Base-by-base conservation (phyloP, 2,797 vertebrate species). In the Cirrhinus mrigala region DNA sequence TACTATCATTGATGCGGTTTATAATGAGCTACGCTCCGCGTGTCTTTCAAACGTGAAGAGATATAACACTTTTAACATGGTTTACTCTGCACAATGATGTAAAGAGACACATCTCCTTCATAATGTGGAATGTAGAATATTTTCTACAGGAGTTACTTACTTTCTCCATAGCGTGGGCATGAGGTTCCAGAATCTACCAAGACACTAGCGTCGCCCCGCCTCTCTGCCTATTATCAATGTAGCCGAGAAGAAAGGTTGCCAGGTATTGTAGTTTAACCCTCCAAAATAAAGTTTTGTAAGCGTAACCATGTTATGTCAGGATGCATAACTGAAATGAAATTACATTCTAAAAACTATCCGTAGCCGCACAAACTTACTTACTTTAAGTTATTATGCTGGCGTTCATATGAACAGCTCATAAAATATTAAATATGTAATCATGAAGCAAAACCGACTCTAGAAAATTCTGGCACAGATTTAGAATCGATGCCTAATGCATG, bases 101-200 rank as follows among this genome's bases (percentile, higher is more conserved):
- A 14, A 82, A 71, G 44, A 14, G 3, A 24, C 24, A 29, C 1
- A 2, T 58, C 0, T 58, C 70, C 6, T 12, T 44, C 2, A 56
- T 24, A 56, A 24, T 16, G 18, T 44, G 12, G 3, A 14, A 70
- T 12, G n/a, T 3, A 60, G 5, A 58, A 6, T 48, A 15, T 18
- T 81, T 87, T n/a, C 64, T 60, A 6, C 1, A 58, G 82, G 24
- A 62, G 84, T 79, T 84, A 94, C 95, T 95, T 90, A 96, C 95
- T 93, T 95, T 96, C 90, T 96, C 95, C 95, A 96, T 96, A 91
- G 88, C 93, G 91, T 89, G 89, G 90, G 90, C 90, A 96, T 95
- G 94, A 95, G 95, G 94, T 94, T 95, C 94, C 94, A 96, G 95
- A 96, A 96, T 92, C 94, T 95, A 96, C 94, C 93, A 91, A 88